phyloP scores from a whole-genome alignment of 2,888 invertebrate genomes.

The Ectropis crepuscularia region DNA sequence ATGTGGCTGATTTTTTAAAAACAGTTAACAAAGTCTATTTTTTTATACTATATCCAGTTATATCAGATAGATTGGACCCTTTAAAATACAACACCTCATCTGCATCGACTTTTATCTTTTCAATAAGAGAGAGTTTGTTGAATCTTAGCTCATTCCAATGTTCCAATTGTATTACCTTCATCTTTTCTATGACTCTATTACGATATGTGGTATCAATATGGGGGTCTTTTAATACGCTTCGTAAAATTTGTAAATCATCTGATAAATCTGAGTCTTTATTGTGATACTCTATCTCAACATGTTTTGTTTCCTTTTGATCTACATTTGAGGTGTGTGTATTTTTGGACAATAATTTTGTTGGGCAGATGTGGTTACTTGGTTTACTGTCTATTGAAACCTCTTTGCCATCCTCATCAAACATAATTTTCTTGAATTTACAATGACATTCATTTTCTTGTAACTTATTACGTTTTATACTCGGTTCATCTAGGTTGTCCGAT shows the following conservation, averaged over 20 bases:
- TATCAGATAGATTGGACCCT: constrained; percentile 66
- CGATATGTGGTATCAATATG: constrained; percentile 52
- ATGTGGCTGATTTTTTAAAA: no score
- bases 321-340: background rate
- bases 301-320: background rate
- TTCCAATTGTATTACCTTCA: constrained; percentile 57
- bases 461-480: constrained; percentile 29
- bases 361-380: constrained; percentile 62
- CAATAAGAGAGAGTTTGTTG: constrained; percentile 59
- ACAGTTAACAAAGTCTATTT: no score
- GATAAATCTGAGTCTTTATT: constrained; percentile 54
- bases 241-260: constrained; percentile 56
- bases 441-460: constrained; percentile 52
- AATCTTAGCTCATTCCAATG: constrained; percentile 60
- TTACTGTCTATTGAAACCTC: constrained; percentile 49
- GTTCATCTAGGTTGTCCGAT: constrained; percentile 24
- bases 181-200: constrained; percentile 64
- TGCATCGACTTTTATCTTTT: constrained; percentile 62
- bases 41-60: constrained; percentile 60
- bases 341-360: constrained; percentile 46
- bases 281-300: constrained; percentile 60
- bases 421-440: constrained; percentile 64
- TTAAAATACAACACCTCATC: constrained; percentile 67
- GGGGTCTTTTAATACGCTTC: constrained; percentile 56
- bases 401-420: constrained; percentile 73